Evolutionary conservation across 1,140 invertebrate species (phyloP).

Genomic region (Conus betulinus): DNA sequence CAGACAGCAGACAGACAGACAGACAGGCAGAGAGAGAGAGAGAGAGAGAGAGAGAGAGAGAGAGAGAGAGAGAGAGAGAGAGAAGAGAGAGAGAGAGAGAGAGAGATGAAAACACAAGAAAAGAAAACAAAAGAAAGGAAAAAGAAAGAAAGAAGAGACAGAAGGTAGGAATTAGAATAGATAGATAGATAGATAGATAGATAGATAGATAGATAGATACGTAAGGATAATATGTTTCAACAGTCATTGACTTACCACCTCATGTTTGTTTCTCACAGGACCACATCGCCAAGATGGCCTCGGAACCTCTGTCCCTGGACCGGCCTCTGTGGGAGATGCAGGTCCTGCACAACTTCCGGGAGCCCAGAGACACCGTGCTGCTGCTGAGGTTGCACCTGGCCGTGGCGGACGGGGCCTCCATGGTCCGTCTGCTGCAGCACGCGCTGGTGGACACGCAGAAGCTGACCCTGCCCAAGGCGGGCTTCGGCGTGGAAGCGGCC

Average conservation of each 20-base stretch:
- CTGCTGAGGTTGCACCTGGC: conserved; percentile 79
- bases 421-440: conserved; percentile 77
- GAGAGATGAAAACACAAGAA: too few relatives aligned
- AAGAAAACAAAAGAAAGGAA: too few relatives aligned
- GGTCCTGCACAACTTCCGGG: conserved; percentile 76
- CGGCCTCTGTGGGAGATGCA: conserved; percentile 80
- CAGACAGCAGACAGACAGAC: too few relatives aligned
- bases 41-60: too few relatives aligned
- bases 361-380: conserved; percentile 76
- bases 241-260: background rate
- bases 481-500: conserved; percentile 44
- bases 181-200: too few relatives aligned
- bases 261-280: conserved; percentile 39
- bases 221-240: too few relatives aligned
- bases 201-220: too few relatives aligned
- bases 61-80: too few relatives aligned
- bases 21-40: too few relatives aligned
- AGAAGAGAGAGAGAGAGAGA: too few relatives aligned
- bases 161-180: too few relatives aligned
- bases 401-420: conserved; percentile 79
- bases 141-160: too few relatives aligned
- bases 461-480: conserved; percentile 25
- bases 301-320: conserved; percentile 72
- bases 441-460: conserved; percentile 77
- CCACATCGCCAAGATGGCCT: conserved; percentile 76